phyloP scores from a whole-genome alignment of 2,113 vertebrate species.

The Melanerpes formicivorus region DNA sequence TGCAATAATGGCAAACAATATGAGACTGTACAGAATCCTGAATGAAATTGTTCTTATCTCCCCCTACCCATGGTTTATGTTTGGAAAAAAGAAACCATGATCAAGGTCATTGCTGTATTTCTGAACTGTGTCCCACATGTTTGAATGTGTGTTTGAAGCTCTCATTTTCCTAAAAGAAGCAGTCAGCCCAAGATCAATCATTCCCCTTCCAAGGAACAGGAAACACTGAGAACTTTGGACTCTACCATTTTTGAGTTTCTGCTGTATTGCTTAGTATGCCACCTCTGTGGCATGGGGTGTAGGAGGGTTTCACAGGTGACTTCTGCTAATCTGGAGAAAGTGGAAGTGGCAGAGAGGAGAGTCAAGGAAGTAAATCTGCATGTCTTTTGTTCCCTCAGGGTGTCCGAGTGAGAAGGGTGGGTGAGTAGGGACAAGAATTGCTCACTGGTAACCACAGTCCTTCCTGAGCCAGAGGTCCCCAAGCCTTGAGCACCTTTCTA shows the following conservation, averaged over 20 bases:
- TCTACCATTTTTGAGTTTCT: not conserved
- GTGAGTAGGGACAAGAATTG: not conserved
- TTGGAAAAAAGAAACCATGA: not conserved
- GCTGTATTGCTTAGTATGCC: not conserved
- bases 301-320: not conserved
- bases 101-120: not conserved
- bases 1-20: not conserved
- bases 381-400: not conserved
- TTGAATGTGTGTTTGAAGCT: not conserved
- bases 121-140: not conserved
- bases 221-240: not conserved
- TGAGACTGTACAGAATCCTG: not conserved
- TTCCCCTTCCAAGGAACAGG: not conserved
- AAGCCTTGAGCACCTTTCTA: not conserved
- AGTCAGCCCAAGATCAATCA: not conserved
- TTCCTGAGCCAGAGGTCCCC: not conserved
- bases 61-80: not conserved
- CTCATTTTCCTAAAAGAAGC: not conserved
- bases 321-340: not conserved
- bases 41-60: not conserved
- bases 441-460: not conserved
- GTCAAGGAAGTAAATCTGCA: not conserved
- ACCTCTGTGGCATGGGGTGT: accelerated
- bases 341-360: not conserved
- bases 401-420: not conserved